Evolutionary conservation across 2,113 vertebrate species (phyloP).

Genomic region (Hemibagrus wyckioides): DNA sequence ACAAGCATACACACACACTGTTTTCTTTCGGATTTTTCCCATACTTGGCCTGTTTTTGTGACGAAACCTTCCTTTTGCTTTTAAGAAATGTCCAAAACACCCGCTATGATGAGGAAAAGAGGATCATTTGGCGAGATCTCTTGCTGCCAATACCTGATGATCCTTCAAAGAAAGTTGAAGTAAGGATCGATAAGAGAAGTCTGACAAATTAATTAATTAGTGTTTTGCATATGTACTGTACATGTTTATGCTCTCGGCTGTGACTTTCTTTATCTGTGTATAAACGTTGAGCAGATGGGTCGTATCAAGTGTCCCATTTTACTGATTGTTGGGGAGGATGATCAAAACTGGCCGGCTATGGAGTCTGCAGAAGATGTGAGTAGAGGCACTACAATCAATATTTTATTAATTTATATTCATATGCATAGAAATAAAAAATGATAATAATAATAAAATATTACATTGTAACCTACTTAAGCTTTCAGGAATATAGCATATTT

Average conservation of each 20-base stretch:
- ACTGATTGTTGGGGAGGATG: slow-evolving; percentile 72
- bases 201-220: neutral
- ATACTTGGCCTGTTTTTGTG: neutral
- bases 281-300: slow-evolving; percentile 63
- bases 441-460: neutral
- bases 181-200: slow-evolving; percentile 50
- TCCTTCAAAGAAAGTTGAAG: slow-evolving; percentile 66
- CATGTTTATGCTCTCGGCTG: neutral
- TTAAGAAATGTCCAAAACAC: slow-evolving; percentile 59
- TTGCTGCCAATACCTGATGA: slow-evolving; percentile 69
- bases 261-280: slow-evolving; percentile 10
- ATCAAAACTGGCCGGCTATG: slow-evolving; percentile 70
- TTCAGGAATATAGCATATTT: neutral
- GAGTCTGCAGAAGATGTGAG: slow-evolving; percentile 74
- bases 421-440: neutral
- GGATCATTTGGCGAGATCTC: slow-evolving; percentile 63
- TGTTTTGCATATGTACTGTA: neutral
- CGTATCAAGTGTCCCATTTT: slow-evolving; percentile 68
- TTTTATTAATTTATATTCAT: neutral
- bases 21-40: neutral
- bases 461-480: neutral
- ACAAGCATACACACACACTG: neutral
- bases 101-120: slow-evolving; percentile 56
- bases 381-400: neutral
- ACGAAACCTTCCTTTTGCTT: slow-evolving; percentile 3